These are phyloP conservation scores for Parnassius orleans DNA, from an alignment of 2,888 invertebrate genomes.

Conservation along the genomic window DNA sequence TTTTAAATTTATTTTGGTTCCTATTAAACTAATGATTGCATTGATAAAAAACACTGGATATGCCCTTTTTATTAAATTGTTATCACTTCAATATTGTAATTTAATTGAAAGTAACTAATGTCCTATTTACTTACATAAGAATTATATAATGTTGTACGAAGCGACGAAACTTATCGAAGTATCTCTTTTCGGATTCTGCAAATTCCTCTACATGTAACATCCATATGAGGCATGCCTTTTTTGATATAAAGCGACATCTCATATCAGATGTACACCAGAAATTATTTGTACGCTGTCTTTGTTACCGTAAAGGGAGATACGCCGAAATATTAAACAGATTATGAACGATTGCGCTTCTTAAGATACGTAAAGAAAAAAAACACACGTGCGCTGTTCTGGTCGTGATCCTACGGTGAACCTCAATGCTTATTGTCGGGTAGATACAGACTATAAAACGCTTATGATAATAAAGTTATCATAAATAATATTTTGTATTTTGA, in stretches of 20 bases:
- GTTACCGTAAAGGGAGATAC: constrained; percentile 38
- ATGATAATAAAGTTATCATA: too few relatives aligned
- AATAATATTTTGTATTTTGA: too few relatives aligned
- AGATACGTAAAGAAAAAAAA: constrained; percentile 8
- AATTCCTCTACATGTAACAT: constrained; percentile 26
- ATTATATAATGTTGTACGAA: not conserved
- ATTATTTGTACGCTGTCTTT: constrained; percentile 37
- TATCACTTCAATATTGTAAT: too few relatives aligned
- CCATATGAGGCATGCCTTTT: constrained; percentile 38
- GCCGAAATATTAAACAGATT: constrained; percentile 36
- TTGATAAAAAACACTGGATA: too few relatives aligned
- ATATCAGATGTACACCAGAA: constrained; percentile 39
- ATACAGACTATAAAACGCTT: constrained; percentile 33
- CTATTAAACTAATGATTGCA: too few relatives aligned
- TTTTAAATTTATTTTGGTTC: too few relatives aligned
- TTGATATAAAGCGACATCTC: constrained; percentile 39
- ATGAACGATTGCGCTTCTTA: constrained; percentile 26
- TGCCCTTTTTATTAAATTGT: too few relatives aligned
- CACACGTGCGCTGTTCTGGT: constrained; percentile 2
- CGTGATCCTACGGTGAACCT: constrained; percentile 13
- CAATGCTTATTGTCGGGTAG: constrained; percentile 23
- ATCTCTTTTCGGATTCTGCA: constrained; percentile 16
- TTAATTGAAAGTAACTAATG: too few relatives aligned
- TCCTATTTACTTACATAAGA: not conserved
- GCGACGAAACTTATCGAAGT: constrained; percentile 3